Percentiles rank a stretch among this genome's conserved stretches.
Conservation (phyloP, 35 echinoderm and acorn worm species). For the Acanthaster planci region DNA sequence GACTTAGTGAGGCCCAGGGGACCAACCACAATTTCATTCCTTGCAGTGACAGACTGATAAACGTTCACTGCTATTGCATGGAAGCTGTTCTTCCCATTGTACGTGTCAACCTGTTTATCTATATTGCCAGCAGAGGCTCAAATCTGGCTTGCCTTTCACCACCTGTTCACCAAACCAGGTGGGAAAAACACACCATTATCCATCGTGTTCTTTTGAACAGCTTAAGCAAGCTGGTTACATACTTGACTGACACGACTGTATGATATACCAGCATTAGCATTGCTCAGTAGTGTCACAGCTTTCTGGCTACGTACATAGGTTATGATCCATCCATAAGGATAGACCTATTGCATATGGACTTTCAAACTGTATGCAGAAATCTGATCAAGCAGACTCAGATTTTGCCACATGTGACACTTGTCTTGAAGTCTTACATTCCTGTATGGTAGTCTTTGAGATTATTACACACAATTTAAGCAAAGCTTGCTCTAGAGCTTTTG, state of each 20-base stretch:
- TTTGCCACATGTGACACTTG: not conserved
- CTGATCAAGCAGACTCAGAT: not conserved
- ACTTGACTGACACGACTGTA: conserved; percentile 20
- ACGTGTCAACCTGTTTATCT: conserved; percentile 38
- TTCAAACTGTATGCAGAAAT: not conserved
- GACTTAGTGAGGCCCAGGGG: not conserved
- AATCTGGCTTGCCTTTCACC: conserved; percentile 7
- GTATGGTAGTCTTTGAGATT: not conserved
- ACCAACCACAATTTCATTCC: not conserved
- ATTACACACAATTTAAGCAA: conserved; percentile 4
- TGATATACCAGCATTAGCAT: conserved; percentile 21
- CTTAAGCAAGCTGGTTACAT: not conserved
- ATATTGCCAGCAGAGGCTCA: conserved; percentile 38
- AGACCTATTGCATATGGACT: conserved; percentile 15
- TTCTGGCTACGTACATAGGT: not conserved
- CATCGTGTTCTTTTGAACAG: not conserved
- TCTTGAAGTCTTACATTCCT: not conserved
- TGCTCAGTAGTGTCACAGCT: conserved; percentile 9
- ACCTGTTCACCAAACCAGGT: conserved; percentile 32
- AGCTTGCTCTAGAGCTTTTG: not conserved
- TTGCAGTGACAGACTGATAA: not conserved
- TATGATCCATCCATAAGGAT: not conserved
- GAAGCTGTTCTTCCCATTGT: conserved; percentile 21
- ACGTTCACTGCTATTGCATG: conserved; percentile 31
- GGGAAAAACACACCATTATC: conserved; percentile 43